Percentiles rank a stretch among this genome's conserved stretches.
Evolutionary conservation across 2,888 invertebrate genomes (phyloP).

Genomic region (Drosophila nigricruria): DNA sequence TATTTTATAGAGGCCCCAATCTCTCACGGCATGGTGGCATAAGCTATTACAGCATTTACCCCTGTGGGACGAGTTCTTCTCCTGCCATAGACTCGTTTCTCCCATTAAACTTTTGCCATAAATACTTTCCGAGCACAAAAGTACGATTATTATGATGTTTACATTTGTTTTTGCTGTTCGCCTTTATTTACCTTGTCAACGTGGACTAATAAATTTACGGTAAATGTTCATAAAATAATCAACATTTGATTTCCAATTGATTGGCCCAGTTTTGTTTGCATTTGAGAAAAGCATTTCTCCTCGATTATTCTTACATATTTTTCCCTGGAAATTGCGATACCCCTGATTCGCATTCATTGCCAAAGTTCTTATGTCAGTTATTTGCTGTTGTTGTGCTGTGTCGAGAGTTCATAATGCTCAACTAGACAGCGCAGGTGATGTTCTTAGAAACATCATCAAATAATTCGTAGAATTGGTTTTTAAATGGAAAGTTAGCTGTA

Average conservation of each 20-base stretch:
- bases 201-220: constrained; percentile 10
- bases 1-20: constrained; percentile 55
- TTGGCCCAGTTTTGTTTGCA: constrained; percentile 11
- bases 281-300: constrained; percentile 7
- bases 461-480: no score
- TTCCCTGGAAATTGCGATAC: background rate
- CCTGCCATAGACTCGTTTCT: background rate
- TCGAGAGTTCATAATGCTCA: background rate
- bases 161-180: constrained; percentile 23
- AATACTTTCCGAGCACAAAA: constrained; percentile 37
- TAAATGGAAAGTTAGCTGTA: no score
- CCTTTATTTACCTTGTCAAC: constrained; percentile 55
- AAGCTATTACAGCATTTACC: constrained; percentile 28
- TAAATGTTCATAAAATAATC: constrained; percentile 44
- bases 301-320: background rate
- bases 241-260: constrained; percentile 42
- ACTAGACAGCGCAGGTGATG: background rate
- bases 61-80: background rate
- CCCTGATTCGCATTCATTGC: constrained; percentile 34
- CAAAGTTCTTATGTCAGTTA: constrained; percentile 27
- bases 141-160: constrained; percentile 52
- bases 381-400: background rate
- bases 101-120: constrained; percentile 71
- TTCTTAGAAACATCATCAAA: constrained; percentile 3
- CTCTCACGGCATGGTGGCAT: constrained; percentile 1